phyloP scores from a whole-genome alignment of 2,888 invertebrate species.

The Meteorus cinctellus region DNA sequence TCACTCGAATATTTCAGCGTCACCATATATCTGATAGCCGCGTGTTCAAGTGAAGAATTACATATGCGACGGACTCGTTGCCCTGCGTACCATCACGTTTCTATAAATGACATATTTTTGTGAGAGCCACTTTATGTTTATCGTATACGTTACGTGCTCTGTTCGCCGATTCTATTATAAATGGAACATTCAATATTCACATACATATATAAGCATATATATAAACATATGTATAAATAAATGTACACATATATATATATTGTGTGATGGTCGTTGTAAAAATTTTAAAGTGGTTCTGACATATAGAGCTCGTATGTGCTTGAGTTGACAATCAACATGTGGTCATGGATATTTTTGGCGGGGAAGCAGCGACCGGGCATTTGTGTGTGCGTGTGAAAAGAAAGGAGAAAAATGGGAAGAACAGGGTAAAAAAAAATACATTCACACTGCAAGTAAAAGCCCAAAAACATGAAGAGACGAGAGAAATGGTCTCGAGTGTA shows the following conservation, averaged over 20 bases:
- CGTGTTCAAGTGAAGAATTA: slow-evolving; percentile 65
- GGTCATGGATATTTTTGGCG: slow-evolving; percentile 23
- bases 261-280: slow-evolving; percentile 13
- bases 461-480: slow-evolving; percentile 13
- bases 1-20: slow-evolving; percentile 40
- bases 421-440: slow-evolving; percentile 1
- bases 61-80: slow-evolving; percentile 61
- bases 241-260: background rate
- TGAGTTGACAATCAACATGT: slow-evolving; percentile 34
- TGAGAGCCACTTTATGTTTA: slow-evolving; percentile 57
- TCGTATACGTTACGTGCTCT: slow-evolving; percentile 51
- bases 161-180: slow-evolving; percentile 51
- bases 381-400: slow-evolving; percentile 12
- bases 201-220: background rate
- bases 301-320: slow-evolving; percentile 5
- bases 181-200: slow-evolving; percentile 45
- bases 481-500: slow-evolving; percentile 31
- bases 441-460: background rate
- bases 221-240: background rate
- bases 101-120: slow-evolving; percentile 69
- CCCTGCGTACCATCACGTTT: slow-evolving; percentile 70
- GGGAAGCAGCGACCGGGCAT: background rate
- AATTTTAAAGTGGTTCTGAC: slow-evolving; percentile 10
- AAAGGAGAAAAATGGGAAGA: background rate
- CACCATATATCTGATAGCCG: background rate